Base-by-base conservation (phyloP, 2,797 vertebrate genomes). In the Calcarius lapponicus region DNA sequence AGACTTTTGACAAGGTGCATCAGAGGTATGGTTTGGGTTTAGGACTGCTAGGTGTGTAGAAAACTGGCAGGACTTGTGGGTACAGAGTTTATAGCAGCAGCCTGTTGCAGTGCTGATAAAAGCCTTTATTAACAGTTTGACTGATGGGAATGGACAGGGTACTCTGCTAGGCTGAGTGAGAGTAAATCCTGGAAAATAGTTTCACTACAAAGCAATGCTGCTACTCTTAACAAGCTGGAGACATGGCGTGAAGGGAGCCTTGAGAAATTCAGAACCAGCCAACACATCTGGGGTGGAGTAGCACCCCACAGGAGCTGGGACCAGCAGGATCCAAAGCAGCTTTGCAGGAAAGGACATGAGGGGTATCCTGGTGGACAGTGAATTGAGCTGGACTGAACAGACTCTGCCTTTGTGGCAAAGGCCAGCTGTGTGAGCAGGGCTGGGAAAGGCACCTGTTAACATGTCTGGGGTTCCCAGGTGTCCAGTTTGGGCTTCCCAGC, bases 261-360 rank as follows among this genome's bases (percentile, higher is more conserved):
- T 3, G 8, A 16, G 50, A 53, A 69, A 53, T 16, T 57, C 28
- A 61, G 50, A 19, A 28, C 5, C 34, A 53, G 19, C 9, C 47
- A 43, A 20, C 17, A 4, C 19, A 12, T 20, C 20, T 82, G 34
- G 43, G 47, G 3, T 28, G 34, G 17, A n/a, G 74, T 8, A 61
- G 17, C 36, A 13, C 4, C 34, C 3, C 4, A 2, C 14, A 34
- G 9, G 32, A 45, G 62, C 66, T 85, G 71, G 13, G 13, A 22
- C n/a, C 54, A 32, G 29, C 26, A 71, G 34, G 13, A 22, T 79
- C 31, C 48, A 54, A 31, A 45, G 62, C 32, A 58, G 32, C 38
- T 71, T 16, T 34, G 32, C 34, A 60, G 75, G 4, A 26, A 31
- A 17, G 31, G 36, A 11, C 8, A 2, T 0, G 2, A 0, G 1